Evolutionary conservation across 2,797 vertebrate species (phyloP).

Genomic region (Gymnocypris eckloni): DNA sequence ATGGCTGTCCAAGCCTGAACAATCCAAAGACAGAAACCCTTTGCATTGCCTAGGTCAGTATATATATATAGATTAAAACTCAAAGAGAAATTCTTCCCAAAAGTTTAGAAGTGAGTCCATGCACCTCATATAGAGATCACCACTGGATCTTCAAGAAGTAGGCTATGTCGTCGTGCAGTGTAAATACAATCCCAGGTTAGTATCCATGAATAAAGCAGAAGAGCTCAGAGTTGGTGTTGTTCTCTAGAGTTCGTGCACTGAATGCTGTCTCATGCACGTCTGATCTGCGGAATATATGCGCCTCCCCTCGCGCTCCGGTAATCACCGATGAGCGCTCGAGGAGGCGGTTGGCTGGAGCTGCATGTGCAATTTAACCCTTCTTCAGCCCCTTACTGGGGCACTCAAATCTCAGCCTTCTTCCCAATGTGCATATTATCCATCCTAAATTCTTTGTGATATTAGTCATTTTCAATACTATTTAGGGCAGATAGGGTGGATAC

Average conservation of each 20-base stretch:
- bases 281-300: slow-evolving; percentile 77
- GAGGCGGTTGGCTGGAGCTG: slow-evolving; percentile 75
- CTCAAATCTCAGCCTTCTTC: not conserved
- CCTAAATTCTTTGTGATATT: too few species aligned
- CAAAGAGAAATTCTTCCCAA: not conserved
- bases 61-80: not conserved
- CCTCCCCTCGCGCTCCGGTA: slow-evolving; percentile 75
- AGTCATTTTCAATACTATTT: too few species aligned
- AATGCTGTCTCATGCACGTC: slow-evolving; percentile 71
- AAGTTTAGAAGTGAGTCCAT: slow-evolving; percentile 4
- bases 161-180: slow-evolving; percentile 58
- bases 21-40: slow-evolving; percentile 8
- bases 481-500: too few species aligned
- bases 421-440: too few species aligned
- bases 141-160: not conserved
- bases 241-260: slow-evolving; percentile 67
- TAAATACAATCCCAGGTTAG: slow-evolving; percentile 25
- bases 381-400: slow-evolving; percentile 15
- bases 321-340: slow-evolving; percentile 71
- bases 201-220: slow-evolving; percentile 41
- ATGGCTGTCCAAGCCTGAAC: slow-evolving; percentile 75
- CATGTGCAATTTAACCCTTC: slow-evolving; percentile 66
- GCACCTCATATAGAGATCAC: not conserved
- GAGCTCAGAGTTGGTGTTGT: slow-evolving; percentile 60
- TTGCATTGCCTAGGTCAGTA: slow-evolving; percentile 1